Evolutionary conservation across 1,140 invertebrate species (phyloP).

Genomic region (Aphelenchoides fujianensis): DNA sequence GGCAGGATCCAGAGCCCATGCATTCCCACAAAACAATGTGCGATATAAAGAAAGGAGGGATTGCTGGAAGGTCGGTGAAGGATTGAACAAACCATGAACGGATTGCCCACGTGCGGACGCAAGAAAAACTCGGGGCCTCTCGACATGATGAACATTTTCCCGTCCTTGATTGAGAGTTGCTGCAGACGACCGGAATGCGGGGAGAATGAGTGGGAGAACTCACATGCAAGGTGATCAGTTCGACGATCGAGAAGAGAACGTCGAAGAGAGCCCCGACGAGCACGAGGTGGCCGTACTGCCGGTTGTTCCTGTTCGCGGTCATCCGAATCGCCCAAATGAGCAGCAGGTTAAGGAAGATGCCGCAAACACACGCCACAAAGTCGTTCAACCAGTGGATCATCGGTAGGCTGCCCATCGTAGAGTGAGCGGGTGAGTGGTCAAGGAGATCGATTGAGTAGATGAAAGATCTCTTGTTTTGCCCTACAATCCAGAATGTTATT

Average conservation of each 20-base stretch:
- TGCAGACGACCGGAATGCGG: not conserved
- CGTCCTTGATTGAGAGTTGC: constrained; percentile 15
- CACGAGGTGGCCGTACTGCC: not conserved
- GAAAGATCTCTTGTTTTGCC: no score
- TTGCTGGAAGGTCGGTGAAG: no score
- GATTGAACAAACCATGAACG: not conserved
- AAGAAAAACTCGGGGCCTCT: not conserved
- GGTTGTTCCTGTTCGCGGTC: not conserved
- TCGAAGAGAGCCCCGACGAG: not conserved
- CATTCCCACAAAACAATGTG: constrained; percentile 10
- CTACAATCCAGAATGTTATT: no score
- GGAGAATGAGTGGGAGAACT: not conserved
- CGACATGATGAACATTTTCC: constrained; percentile 4
- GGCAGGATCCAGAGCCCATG: constrained; percentile 13
- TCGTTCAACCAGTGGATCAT: constrained; percentile 5
- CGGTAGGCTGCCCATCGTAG: no score
- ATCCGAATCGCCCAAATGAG: not conserved
- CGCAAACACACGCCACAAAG: constrained; percentile 7
- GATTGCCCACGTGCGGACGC: not conserved
- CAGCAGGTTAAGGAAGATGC: not conserved
- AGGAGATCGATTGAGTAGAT: no score
- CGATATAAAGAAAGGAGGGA: no score
- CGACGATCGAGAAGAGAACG: constrained; percentile 3
- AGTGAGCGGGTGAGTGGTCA: no score
- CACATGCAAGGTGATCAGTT: constrained; percentile 15